Percentiles rank a stretch among this genome's conserved stretches.
Conservation (phyloP, 2,113 vertebrate genomes). For the Glaucidium brasilianum region DNA sequence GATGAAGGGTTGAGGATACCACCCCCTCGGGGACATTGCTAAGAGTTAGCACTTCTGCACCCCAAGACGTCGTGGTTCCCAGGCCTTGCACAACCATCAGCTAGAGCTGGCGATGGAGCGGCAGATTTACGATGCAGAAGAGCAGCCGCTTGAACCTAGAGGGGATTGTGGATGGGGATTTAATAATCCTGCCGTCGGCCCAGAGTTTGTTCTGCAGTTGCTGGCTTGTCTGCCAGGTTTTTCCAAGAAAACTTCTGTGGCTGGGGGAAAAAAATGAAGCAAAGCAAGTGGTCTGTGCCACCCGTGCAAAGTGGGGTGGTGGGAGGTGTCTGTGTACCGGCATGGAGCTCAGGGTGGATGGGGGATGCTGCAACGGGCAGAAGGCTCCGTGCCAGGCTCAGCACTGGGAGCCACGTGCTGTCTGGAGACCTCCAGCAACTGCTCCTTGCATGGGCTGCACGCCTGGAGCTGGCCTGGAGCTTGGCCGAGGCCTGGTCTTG, state of each 20-base stretch:
- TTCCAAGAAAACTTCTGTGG: not conserved
- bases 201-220: not conserved
- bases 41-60: not conserved
- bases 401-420: rapidly evolving
- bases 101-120: not conserved
- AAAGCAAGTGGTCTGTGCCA: not conserved
- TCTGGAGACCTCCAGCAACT: not conserved
- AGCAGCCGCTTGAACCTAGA: not conserved
- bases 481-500: not conserved
- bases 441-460: not conserved
- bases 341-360: not conserved
- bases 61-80: rapidly evolving
- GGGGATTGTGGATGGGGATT: not conserved
- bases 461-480: not conserved
- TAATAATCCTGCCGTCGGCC: not conserved
- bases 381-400: not conserved
- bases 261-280: not conserved
- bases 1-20: not conserved
- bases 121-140: not conserved
- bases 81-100: not conserved
- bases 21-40: rapidly evolving
- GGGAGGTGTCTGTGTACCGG: not conserved
- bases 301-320: rapidly evolving
- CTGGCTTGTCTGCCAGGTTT: not conserved
- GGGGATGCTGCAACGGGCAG: not conserved